phyloP scores from a whole-genome alignment of 2,113 vertebrate species.

The Baryphthengus martii region DNA sequence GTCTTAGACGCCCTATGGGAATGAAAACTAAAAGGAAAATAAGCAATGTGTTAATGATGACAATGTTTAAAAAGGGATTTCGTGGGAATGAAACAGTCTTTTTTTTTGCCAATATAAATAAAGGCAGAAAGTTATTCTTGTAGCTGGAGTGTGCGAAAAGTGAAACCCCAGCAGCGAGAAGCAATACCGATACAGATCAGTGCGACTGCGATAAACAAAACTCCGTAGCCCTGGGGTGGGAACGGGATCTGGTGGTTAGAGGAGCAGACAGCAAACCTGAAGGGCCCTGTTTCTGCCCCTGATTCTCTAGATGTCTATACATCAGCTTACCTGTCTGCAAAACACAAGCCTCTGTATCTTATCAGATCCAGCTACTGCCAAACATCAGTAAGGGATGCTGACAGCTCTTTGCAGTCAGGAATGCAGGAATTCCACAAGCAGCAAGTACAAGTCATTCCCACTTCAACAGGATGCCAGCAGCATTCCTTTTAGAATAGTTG shows the following conservation, averaged over 20 bases:
- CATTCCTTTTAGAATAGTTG: not conserved
- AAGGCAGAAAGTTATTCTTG: constrained; percentile 2
- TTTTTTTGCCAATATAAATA: constrained; percentile 14
- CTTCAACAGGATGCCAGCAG: not conserved
- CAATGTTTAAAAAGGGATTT: not conserved
- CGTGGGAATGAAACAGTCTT: not conserved
- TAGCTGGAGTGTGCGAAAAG: not conserved
- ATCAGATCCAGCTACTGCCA: not conserved
- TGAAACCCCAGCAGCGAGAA: not conserved
- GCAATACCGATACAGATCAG: not conserved
- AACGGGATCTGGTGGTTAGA: not conserved
- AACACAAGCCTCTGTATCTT: not conserved
- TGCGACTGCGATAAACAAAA: not conserved
- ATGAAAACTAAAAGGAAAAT: not conserved
- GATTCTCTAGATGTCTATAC: not conserved
- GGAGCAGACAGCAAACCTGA: not conserved
- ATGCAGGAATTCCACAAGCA: not conserved
- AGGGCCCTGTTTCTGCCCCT: not conserved
- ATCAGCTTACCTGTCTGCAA: not conserved
- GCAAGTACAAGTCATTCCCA: not conserved
- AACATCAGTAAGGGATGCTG: not conserved
- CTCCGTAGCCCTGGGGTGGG: not conserved
- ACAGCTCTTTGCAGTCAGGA: not conserved
- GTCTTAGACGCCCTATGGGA: not conserved
- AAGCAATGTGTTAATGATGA: not conserved